Evolutionary conservation across 37 sponge, comb jelly and placozoan genomes (phyloP).

Genomic region (Bolinopsis microptera): DNA sequence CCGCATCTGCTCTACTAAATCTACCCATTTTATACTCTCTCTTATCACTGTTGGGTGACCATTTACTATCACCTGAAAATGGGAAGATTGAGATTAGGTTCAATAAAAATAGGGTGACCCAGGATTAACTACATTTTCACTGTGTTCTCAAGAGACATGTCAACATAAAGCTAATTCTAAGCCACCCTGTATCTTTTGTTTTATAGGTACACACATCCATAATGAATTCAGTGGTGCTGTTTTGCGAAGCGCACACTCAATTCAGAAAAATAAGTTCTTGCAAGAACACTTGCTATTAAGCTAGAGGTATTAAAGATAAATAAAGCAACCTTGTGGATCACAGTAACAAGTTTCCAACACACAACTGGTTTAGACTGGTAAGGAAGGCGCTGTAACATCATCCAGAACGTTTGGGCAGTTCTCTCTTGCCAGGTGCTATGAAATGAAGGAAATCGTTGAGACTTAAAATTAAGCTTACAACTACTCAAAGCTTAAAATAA

Average conservation of each 20-base stretch:
- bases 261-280: too few species aligned
- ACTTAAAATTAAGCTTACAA: too few species aligned
- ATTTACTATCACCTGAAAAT: conserved; percentile 35
- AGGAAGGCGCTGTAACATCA: conserved; percentile 42
- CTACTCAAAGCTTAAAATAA: too few species aligned
- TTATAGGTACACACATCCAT: too few species aligned
- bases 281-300: too few species aligned
- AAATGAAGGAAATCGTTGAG: too few species aligned
- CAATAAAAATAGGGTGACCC: background rate
- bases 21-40: conserved; percentile 59
- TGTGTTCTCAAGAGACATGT: too few species aligned
- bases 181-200: too few species aligned
- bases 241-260: too few species aligned
- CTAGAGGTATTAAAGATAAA: background rate
- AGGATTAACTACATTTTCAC: too few species aligned
- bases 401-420: conserved; percentile 42
- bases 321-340: background rate
- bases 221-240: too few species aligned
- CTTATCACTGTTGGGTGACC: conserved; percentile 40
- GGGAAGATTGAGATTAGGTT: background rate
- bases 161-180: too few species aligned
- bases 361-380: conserved; percentile 39
- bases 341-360: conserved; percentile 47
- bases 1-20: conserved; percentile 18
- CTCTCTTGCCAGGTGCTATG: conserved; percentile 41